Percentiles rank a stretch among this genome's conserved stretches.
Evolutionary conservation across 2,797 vertebrate genomes (phyloP).

Genomic region (Anolis apletophallus): DNA sequence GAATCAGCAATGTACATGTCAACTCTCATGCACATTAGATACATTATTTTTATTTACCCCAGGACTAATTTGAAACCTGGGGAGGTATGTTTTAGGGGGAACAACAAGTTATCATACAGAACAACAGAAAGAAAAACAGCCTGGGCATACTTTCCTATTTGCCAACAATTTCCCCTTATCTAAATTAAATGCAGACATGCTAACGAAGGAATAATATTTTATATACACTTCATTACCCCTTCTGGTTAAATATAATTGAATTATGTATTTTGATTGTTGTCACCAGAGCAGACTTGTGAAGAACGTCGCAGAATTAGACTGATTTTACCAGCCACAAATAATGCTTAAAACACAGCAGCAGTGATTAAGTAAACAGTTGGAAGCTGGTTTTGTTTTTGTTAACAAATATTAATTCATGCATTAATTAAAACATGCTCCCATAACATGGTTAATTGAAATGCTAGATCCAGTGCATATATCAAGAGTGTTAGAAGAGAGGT

Average conservation of each 20-base stretch:
- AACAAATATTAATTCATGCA: conserved; percentile 11
- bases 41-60: neutral
- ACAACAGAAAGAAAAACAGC: neutral
- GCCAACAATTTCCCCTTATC: conserved; percentile 53
- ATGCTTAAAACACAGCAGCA: conserved; percentile 33
- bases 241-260: conserved; percentile 55
- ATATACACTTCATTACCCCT: conserved; percentile 59
- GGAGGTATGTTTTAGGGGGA: neutral
- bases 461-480: neutral
- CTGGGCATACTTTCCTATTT: conserved; percentile 47
- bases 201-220: conserved; percentile 62
- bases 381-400: conserved; percentile 38
- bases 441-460: conserved; percentile 25
- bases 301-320: conserved; percentile 23
- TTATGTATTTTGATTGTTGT: conserved; percentile 35
- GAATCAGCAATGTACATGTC: neutral
- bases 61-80: neutral
- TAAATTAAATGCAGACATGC: conserved; percentile 69
- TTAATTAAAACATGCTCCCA: conserved; percentile 42
- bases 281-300: conserved; percentile 30
- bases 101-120: neutral
- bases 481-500: neutral
- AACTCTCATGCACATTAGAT: neutral
- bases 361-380: conserved; percentile 27
- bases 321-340: conserved; percentile 11